Percentiles rank a stretch among this genome's conserved stretches.
These are phyloP conservation scores for Andrena cerasifolii DNA, from an alignment of 1,140 invertebrate species.

Conservation along the genomic window DNA sequence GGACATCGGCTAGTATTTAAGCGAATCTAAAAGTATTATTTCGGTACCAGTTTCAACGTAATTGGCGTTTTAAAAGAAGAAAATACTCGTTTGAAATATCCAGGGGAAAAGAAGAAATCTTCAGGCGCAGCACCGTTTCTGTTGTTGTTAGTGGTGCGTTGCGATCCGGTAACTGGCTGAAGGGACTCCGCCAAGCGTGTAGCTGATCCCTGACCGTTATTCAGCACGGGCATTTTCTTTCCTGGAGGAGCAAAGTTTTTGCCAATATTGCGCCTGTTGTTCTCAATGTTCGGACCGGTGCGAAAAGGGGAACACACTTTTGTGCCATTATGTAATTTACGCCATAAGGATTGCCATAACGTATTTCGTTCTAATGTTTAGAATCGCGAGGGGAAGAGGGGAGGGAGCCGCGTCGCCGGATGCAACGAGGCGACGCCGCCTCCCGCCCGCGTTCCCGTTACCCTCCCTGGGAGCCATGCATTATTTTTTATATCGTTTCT, in stretches of 20 bases:
- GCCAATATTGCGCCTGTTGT: background rate
- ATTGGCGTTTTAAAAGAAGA: too few relatives aligned
- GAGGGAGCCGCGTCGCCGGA: background rate
- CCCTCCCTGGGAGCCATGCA: slow-evolving; percentile 26
- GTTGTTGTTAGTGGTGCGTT: too few relatives aligned
- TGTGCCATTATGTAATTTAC: slow-evolving; percentile 64
- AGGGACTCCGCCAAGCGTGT: too few relatives aligned
- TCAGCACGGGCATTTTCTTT: background rate
- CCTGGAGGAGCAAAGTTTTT: background rate
- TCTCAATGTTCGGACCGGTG: slow-evolving; percentile 20
- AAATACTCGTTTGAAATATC: too few relatives aligned
- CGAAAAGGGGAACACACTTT: slow-evolving; percentile 28
- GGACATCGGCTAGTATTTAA: too few relatives aligned
- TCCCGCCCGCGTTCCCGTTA: background rate
- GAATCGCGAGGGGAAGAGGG: too few relatives aligned
- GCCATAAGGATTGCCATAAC: slow-evolving; percentile 70
- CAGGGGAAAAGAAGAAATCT: too few relatives aligned
- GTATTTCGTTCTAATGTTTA: slow-evolving; percentile 48
- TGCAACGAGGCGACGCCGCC: background rate
- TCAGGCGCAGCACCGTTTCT: too few relatives aligned
- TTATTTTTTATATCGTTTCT: slow-evolving; percentile 38
- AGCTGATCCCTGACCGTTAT: too few relatives aligned
- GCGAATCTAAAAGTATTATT: background rate
- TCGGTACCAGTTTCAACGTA: too few relatives aligned
- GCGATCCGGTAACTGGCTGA: too few relatives aligned